Evolutionary conservation across 2,113 vertebrate genomes (phyloP), one percentile per base, ranked within the genome.

Genomic region (Puntigrus tetrazona): DNA sequence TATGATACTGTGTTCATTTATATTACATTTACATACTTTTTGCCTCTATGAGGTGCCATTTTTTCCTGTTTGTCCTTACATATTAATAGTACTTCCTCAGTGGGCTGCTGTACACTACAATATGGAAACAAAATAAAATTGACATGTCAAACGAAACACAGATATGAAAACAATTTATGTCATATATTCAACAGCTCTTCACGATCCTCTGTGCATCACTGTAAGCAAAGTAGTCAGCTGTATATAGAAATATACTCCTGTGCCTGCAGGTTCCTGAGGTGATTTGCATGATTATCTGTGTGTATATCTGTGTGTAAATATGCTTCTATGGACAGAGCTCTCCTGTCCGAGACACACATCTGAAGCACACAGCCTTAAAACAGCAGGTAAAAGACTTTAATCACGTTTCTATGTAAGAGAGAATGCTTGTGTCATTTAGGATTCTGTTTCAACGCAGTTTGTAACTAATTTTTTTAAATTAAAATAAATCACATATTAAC

Each of bases 271-370:
- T 47, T 47, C 45, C 45, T 18, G 47, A 47, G 78, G 38, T 31
- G 5, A 92, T 93, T 92, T 93, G 90, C 91, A 93, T 93, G 18
- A 10, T 5, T 90, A 91, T 92, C 90, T 74, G 67, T 86, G 67
- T 85, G 77, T 85, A 75, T 13, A 82, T 69, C 78, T 65, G 29
- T 52, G 47, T 50, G 50, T 47, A 31, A 74, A 70, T 50, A 45
- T 61, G 27, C 2, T n/a, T 74, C 25, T 11, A 20, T 63, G 61
- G 55, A 55, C 59, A 84, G 34, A 43, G 52, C 27, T 75, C 70
- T 45, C 16, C 31, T 75, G 81, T 75, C 18, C 1, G 47, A 50
- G 47, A 50, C 47, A 50, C 61, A 13, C 61, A 67, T 50, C 25
- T 29, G 63, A 81, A 34, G 18, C 27, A 5, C 8, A 41, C 45